Evolutionary conservation across 2,797 vertebrate species (phyloP).

Genomic region (Argentina silus): DNA sequence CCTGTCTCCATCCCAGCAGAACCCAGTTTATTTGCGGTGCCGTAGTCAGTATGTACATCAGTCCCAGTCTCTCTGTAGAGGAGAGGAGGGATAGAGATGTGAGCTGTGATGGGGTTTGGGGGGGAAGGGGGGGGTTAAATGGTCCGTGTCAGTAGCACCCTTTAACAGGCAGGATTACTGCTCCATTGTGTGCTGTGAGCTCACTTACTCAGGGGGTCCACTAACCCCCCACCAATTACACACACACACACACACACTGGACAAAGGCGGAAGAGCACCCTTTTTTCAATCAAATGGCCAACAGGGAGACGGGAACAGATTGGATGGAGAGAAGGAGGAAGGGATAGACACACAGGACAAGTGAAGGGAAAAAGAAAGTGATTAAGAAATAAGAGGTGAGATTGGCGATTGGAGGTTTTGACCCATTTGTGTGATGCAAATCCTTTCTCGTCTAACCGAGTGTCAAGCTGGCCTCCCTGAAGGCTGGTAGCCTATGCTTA

Average conservation of each 20-base stretch:
- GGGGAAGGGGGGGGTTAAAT: constrained; percentile 66
- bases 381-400: constrained; percentile 37
- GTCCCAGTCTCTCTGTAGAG: constrained; percentile 15
- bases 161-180: constrained; percentile 75
- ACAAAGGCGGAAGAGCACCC: constrained; percentile 51
- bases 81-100: constrained; percentile 45
- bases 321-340: constrained; percentile 32
- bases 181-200: constrained; percentile 67
- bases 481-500: too few relatives aligned
- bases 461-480: too few relatives aligned
- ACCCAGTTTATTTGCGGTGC: too few relatives aligned
- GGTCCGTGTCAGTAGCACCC: constrained; percentile 67
- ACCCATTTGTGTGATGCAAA: too few relatives aligned
- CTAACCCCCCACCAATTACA: constrained; percentile 17
- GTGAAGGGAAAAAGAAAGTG: constrained; percentile 19
- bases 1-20: neutral
- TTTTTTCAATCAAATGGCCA: constrained; percentile 56
- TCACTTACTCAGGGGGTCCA: constrained; percentile 54
- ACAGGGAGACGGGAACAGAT: constrained; percentile 26
- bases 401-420: neutral
- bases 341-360: neutral
- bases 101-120: constrained; percentile 30
- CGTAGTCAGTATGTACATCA: neutral
- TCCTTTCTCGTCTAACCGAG: too few relatives aligned
- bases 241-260: constrained; percentile 45